A percentile compares a stretch with the other conserved stretches of the same genome.
phyloP scores from a whole-genome alignment of 1,140 invertebrate species.

The Drosophila takahashii region DNA sequence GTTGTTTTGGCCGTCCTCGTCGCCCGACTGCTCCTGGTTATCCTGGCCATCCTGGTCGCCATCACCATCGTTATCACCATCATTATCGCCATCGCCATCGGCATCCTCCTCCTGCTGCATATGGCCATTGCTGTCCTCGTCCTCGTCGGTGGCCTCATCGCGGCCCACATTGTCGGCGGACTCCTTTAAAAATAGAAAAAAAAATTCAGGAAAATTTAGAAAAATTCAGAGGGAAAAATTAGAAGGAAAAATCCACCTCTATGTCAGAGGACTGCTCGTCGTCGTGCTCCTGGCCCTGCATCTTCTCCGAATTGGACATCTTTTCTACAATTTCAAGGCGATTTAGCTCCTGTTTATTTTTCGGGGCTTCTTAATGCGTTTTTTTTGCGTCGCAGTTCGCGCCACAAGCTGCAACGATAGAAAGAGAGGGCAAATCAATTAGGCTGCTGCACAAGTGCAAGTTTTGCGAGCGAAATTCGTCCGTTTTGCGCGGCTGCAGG shows the following conservation, averaged over 20 bases:
- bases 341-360: conserved; percentile 11
- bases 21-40: conserved; percentile 29
- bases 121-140: conserved; percentile 16
- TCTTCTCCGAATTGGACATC: conserved; percentile 45
- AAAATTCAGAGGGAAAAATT: too few relatives aligned
- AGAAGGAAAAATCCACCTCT: too few relatives aligned
- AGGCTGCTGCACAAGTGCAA: neutral
- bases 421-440: conserved; percentile 25
- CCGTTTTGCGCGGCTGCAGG: conserved; percentile 10
- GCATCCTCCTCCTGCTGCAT: conserved; percentile 9
- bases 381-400: conserved; percentile 33
- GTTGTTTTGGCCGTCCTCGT: too few relatives aligned
- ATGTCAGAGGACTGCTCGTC: conserved; percentile 39
- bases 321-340: neutral
- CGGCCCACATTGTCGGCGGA: conserved; percentile 31
- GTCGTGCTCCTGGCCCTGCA: conserved; percentile 43
- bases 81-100: neutral
- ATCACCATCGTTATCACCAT: neutral
- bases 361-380: neutral
- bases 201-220: neutral
- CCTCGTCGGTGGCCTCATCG: conserved; percentile 22
- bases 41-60: conserved; percentile 8
- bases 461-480: neutral
- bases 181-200: conserved; percentile 2
- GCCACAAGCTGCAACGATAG: conserved; percentile 38